Evolutionary conservation across 2,113 vertebrate genomes (phyloP), one percentile per base, ranked within the genome.

Genomic region (Neomonachus schauinslandi): DNA sequence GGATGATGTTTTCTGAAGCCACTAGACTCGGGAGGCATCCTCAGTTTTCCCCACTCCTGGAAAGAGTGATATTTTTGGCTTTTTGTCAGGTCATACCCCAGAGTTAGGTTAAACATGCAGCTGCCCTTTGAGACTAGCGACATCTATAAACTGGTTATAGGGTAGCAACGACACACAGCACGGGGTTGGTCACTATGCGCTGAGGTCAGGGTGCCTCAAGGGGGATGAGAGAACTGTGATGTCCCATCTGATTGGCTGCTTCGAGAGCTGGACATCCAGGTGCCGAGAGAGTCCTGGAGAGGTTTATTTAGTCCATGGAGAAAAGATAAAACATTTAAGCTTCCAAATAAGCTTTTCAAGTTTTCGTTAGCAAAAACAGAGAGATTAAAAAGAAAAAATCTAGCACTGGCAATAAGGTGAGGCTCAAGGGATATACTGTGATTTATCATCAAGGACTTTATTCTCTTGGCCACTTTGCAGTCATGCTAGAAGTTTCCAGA

Each of bases 381-480:
- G 96, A 98, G 97, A 98, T 98, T 98, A 98, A 98, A 98, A 99
- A 98, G 97, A 98, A 97, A 98, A 98, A 98, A 98, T 97, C 98
- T 98, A 99, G 97, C 98, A 98, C 99, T 99, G 98, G 98, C 98
- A 99, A 98, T 98, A 98, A 98, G 97, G 98, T 99, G 98, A 99
- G 98, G 98, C 99, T 98, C 98, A 99, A 97, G 98, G 99, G 98
- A 98, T 98, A 99, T 98, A 98, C 98, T 98, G 98, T 99, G 98
- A 98, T 98, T 97, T 97, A 98, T 98, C 98, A 98, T 98, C 98
- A 98, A 97, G 97, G 98, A 95, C 97, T 98, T 99, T 96, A 98
- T 97, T 98, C 98, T 98, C 98, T 99, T 98, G 98, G 98, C 98
- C 98, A 98, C 98, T 98, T 97, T 98, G 98, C 98, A 99, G 98